Evolutionary conservation across 2,113 vertebrate genomes (phyloP), one percentile per base, ranked within the genome.

Genomic region (Prochilodus magdalenae): DNA sequence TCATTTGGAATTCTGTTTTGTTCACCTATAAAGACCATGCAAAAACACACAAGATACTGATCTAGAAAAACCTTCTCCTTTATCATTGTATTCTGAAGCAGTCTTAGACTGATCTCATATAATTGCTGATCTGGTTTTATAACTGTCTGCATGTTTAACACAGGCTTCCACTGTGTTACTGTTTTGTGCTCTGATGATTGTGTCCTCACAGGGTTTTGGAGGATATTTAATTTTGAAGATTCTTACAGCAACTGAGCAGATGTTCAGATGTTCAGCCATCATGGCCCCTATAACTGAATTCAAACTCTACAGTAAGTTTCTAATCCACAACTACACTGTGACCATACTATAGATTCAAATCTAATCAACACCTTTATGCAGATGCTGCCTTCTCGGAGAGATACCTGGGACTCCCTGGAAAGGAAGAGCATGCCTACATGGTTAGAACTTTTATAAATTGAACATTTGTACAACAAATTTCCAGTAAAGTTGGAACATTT

Each of bases 161-260:
- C 1, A 62, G 51, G 57, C 4, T 36, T 81, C 67, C 71, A 30
- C 80, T 3, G 15, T 53, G 53, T 15, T 4, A 55, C n/a, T 7
- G 1, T 63, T 0, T 10, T 57, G 65, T 20, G 5, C 57, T n/a
- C 18, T 53, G 47, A 40, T 74, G 18, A n/a, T 57, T 82, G 59
- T 85, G 47, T 77, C 73, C 40, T 53, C 30, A 59, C 89, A 95
- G 95, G 94, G 89, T 22, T 95, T 94, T 81, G 95, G 95, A 16
- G 95, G 94, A 53, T 95, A 95, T 91, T 87, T 95, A 84, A 86
- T 93, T n/a, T 92, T 95, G 53, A 95, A 95, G 86, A 93, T 95
- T 90, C 84, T 95, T 73, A 91, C 93, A 8, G 83, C 92, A 24
- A 91, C 92, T 66, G 92, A 95, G 30, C 89, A 91, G 30, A 85